Conservation (phyloP, 2,113 vertebrate species). For the Uropsilus gracilis region DNA sequence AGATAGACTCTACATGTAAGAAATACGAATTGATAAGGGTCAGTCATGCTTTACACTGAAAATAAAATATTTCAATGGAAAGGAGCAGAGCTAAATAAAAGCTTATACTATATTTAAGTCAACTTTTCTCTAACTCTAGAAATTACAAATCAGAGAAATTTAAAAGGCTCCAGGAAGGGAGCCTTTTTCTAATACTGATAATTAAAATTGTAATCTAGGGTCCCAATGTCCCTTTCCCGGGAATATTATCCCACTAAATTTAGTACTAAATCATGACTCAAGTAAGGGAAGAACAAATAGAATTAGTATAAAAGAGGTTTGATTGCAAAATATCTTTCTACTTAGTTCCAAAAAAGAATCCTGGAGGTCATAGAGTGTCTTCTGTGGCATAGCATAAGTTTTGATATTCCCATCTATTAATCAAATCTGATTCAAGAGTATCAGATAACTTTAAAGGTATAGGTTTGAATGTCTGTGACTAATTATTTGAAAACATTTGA, state of each 20-base stretch:
- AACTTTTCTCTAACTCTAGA: slow-evolving; percentile 5
- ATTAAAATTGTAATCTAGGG: neutral
- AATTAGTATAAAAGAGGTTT: neutral
- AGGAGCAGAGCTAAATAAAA: neutral
- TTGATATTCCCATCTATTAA: neutral
- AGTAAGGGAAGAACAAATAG: neutral
- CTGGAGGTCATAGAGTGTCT: neutral
- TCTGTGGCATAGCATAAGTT: slow-evolving; percentile 7
- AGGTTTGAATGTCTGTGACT: neutral
- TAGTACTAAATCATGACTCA: neutral
- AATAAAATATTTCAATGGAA: neutral
- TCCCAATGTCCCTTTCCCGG: neutral
- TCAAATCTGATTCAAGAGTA: slow-evolving; percentile 25
- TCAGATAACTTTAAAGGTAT: neutral
- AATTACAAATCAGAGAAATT: neutral
- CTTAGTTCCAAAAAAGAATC: slow-evolving; percentile 24
- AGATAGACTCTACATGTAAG: neutral
- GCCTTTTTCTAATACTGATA: too few species aligned
- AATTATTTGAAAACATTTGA: neutral
- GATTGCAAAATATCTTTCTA: neutral
- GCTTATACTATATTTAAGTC: slow-evolving; percentile 4
- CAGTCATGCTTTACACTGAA: neutral
- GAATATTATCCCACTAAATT: neutral
- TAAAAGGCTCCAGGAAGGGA: slow-evolving; percentile 9
- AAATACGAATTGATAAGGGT: neutral